These are phyloP conservation scores for Axea sp. DNA, from an alignment of 2,888 invertebrate genomes.

Conservation along the genomic window DNA sequence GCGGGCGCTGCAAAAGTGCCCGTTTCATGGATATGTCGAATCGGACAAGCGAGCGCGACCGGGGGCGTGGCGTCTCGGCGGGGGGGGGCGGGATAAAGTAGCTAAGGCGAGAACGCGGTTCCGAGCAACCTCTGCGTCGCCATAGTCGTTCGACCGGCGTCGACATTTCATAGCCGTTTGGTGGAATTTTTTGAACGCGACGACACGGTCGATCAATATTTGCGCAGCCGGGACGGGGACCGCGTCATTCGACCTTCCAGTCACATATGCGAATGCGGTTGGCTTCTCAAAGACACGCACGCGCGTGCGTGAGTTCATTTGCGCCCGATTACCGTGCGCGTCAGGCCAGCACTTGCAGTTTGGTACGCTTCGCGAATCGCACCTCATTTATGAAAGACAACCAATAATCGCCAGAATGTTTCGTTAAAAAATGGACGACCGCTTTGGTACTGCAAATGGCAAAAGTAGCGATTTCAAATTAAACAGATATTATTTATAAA, in stretches of 20 bases:
- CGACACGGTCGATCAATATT: slow-evolving; percentile 79
- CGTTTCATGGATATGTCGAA: too few species aligned
- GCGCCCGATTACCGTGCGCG: slow-evolving; percentile 46
- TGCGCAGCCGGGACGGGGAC: slow-evolving; percentile 77
- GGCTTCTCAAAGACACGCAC: slow-evolving; percentile 62
- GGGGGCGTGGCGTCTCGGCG: too few species aligned
- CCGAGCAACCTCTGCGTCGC: slow-evolving; percentile 24
- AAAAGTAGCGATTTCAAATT: too few species aligned
- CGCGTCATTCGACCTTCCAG: slow-evolving; percentile 79
- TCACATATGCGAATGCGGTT: slow-evolving; percentile 75
- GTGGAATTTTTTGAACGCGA: slow-evolving; percentile 78
- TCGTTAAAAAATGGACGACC: too few species aligned
- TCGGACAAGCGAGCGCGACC: too few species aligned
- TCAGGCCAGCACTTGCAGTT: slow-evolving; percentile 9
- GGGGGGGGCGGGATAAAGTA: too few species aligned
- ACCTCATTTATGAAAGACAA: slow-evolving; percentile 1
- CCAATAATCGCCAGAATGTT: too few species aligned
- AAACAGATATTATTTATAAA: too few species aligned
- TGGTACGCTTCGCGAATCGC: slow-evolving; percentile 5
- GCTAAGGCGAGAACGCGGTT: slow-evolving; percentile 5
- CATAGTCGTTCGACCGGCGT: slow-evolving; percentile 51
- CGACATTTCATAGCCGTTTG: slow-evolving; percentile 72
- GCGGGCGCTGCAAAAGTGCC: too few species aligned
- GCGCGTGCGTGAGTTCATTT: slow-evolving; percentile 60
- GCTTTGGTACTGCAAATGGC: too few species aligned